These are phyloP conservation scores for Apolygus lucorum DNA, from an alignment of 1,140 invertebrate genomes.

Conservation along the genomic window DNA sequence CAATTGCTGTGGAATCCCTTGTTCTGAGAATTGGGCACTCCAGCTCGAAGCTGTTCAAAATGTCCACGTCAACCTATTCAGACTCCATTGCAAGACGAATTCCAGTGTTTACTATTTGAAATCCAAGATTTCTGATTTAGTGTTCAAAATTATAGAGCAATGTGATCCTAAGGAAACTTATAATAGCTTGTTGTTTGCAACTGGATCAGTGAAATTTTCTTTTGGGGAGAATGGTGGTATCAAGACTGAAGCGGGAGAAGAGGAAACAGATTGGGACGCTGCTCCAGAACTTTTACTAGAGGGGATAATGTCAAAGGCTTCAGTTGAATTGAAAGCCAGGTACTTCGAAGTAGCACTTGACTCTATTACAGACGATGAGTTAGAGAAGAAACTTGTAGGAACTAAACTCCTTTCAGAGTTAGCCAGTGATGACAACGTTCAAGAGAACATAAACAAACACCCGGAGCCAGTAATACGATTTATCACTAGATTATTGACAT, in stretches of 20 bases:
- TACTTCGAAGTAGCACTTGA: constrained; percentile 20
- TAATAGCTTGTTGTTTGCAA: constrained; percentile 36
- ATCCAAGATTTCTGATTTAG: constrained; percentile 37
- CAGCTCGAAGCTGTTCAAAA: constrained; percentile 35
- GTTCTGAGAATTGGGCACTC: constrained; percentile 38
- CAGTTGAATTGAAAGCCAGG: constrained; percentile 14
- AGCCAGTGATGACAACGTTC: constrained; percentile 14
- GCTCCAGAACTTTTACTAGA: constrained; percentile 37
- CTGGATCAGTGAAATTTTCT: constrained; percentile 33
- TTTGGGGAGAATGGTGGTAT: constrained; percentile 40
- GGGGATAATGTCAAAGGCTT: constrained; percentile 32
- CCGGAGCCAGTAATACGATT: constrained; percentile 20
- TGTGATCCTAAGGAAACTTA: constrained; percentile 33
- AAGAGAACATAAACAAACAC: constrained; percentile 14
- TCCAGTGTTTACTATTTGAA: constrained; percentile 37
- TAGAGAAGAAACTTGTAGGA: constrained; percentile 22
- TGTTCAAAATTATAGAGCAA: constrained; percentile 36
- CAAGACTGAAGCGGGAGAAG: constrained; percentile 25
- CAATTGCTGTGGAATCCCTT: constrained; percentile 38
- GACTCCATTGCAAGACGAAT: constrained; percentile 36
- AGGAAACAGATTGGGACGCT: constrained; percentile 32
- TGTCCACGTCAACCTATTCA: constrained; percentile 39
- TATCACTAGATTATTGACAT: constrained; percentile 19
- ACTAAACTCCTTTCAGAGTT: constrained; percentile 22
- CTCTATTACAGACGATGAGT: constrained; percentile 7